Conservation (phyloP, 2,888 invertebrate genomes). For the Eumerus sabulonum region DNA sequence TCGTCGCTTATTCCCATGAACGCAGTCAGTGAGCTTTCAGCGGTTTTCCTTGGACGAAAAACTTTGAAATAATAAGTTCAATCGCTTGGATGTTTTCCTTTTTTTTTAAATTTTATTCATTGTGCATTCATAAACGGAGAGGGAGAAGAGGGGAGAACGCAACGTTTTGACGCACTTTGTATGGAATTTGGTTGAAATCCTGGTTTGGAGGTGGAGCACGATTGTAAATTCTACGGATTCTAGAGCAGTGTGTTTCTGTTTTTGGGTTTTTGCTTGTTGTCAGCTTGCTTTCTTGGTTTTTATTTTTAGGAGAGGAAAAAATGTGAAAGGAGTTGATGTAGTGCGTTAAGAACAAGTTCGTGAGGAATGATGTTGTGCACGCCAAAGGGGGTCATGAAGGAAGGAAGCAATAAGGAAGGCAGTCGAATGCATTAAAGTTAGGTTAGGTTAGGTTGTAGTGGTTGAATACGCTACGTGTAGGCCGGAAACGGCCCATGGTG, state of each 20-base stretch:
- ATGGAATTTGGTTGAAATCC: conserved; percentile 59
- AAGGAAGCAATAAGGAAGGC: no score
- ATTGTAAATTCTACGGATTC: conserved; percentile 10
- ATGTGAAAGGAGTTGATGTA: no score
- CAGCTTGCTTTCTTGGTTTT: not conserved
- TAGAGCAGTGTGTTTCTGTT: conserved; percentile 20
- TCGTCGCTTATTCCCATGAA: conserved; percentile 58
- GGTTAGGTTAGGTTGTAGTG: no score
- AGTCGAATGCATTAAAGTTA: no score
- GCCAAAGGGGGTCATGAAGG: no score
- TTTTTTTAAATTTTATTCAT: no score
- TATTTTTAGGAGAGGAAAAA: not conserved
- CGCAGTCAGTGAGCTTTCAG: conserved; percentile 69
- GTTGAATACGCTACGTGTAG: no score
- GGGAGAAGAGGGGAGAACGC: not conserved
- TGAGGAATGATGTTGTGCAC: no score
- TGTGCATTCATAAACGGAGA: no score
- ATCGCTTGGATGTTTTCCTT: conserved; percentile 28
- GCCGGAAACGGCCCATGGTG: no score
- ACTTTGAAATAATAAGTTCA: conserved; percentile 69
- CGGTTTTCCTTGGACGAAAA: conserved; percentile 67
- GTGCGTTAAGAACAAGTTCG: no score
- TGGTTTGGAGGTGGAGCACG: conserved; percentile 51
- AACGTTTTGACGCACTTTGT: conserved; percentile 51
- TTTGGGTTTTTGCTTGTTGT: no score